Percentiles rank a stretch among this genome's conserved stretches.
phyloP scores from a whole-genome alignment of 2,888 invertebrate species.

The Metallyticus violacea region DNA sequence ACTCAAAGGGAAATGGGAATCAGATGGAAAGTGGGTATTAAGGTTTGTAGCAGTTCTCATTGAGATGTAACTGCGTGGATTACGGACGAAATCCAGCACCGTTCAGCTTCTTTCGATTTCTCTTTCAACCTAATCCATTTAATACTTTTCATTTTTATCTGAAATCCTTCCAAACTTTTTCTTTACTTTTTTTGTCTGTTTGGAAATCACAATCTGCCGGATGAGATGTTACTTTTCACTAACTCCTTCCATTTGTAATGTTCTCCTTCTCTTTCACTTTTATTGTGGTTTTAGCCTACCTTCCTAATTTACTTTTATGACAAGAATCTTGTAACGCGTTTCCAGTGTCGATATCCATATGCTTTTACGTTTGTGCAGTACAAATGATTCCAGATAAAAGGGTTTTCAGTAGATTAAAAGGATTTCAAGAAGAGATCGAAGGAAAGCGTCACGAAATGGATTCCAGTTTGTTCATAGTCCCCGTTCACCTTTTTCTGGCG shows the following conservation, averaged over 20 bases:
- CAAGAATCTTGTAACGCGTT: too few relatives aligned
- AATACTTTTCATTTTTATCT: background rate
- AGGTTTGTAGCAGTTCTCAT: background rate
- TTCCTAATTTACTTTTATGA: background rate
- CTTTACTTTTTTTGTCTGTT: background rate
- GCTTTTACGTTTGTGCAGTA: too few relatives aligned
- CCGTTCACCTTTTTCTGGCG: too few relatives aligned
- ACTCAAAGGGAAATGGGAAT: background rate
- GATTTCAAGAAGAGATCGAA: too few relatives aligned
- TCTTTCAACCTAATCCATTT: background rate
- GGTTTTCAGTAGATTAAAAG: too few relatives aligned
- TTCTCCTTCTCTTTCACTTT: background rate
- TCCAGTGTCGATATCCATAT: too few relatives aligned
- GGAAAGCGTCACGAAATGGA: too few relatives aligned
- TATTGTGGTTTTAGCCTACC: background rate
- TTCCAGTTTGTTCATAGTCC: too few relatives aligned
- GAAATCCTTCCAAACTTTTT: background rate
- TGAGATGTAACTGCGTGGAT: background rate
- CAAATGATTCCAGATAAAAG: too few relatives aligned
- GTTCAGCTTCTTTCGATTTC: background rate
- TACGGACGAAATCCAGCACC: background rate
- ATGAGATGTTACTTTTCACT: too few relatives aligned
- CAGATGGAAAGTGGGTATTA: background rate
- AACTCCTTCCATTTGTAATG: too few relatives aligned
- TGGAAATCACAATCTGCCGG: background rate